Evolutionary conservation across 1,140 invertebrate genomes (phyloP), one percentile per base, ranked within the genome.

Genomic region (Drosophila micromelanica): DNA sequence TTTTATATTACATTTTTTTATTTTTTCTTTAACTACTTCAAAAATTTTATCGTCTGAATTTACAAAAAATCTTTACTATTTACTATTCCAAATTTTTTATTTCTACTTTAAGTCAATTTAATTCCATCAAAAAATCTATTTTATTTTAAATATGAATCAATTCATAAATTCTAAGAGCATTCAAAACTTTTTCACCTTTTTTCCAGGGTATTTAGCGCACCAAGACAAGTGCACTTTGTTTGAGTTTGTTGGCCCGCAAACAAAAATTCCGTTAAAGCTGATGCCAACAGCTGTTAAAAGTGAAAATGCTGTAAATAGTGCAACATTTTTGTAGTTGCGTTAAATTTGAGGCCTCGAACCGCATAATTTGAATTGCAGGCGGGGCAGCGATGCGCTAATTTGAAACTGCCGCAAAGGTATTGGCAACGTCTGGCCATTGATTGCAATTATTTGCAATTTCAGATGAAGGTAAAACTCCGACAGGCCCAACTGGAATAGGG

Each of bases 391-490:
- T 55, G 48, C 77, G 77, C 76, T 67, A 80, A 79, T 79, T 80
- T 76, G 49, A 65, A 79, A 52, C 67, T 17, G 72, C 65, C 76
- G 62, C 71, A 80, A 80, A 64, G 71, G 63, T 70, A 78, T 78
- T 3, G 49, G n/a, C 43, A 30, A 35, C 69, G 69, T 68, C 70
- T 72, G 67, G 38, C 55, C 43, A 76, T 76, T 76, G 78, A 80
- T 80, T 80, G 73, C 78, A 76, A 76, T 68, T 80, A 76, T 76
- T 63, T 80, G 62, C 71, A 27, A 55, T 71, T 56, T 56, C 27
- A 23, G 4, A 27, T 17, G 9, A 37, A 56, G 43, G 30, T n/a
- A n/a, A 51, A 52, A 32, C 23, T 12, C 3, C 13, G 20, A 9
- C 13, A 6, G 11, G 12, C 8, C 12, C 38, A 46, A 9, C 20